Evolutionary conservation across 2,797 vertebrate genomes (phyloP).

Genomic region (Cetoscarus ocellatus): DNA sequence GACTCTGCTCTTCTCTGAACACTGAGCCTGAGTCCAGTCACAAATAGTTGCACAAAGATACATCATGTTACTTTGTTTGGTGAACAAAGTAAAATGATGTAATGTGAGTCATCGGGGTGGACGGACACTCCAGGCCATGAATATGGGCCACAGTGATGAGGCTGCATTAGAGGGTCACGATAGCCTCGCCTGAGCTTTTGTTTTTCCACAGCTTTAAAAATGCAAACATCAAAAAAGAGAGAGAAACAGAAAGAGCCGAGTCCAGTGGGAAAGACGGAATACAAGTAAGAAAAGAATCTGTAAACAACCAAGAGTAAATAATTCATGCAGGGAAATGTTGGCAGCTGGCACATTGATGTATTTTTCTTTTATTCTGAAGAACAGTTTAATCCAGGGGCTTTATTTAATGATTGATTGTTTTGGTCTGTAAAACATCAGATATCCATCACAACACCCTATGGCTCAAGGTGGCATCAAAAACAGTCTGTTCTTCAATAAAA

Average conservation of each 20-base stretch:
- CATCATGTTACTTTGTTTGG: not conserved
- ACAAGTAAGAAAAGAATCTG: not conserved
- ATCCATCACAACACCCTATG: not conserved
- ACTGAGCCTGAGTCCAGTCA: not conserved
- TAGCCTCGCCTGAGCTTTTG: slow-evolving; percentile 7
- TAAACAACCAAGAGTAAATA: not conserved
- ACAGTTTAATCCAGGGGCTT: not conserved
- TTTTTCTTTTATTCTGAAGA: not conserved
- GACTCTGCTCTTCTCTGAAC: not conserved
- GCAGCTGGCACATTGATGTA: not conserved
- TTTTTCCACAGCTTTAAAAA: not conserved
- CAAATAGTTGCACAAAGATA: slow-evolving; percentile 4
- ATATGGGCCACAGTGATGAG: slow-evolving; percentile 21
- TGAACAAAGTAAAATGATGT: slow-evolving; percentile 4
- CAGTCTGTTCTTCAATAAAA: not conserved
- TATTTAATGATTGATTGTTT: not conserved
- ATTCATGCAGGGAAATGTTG: slow-evolving; percentile 8
- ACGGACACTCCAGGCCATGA: slow-evolving; percentile 28
- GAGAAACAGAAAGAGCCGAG: not conserved
- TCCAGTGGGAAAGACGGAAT: not conserved
- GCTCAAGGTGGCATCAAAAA: not conserved
- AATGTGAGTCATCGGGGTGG: slow-evolving; percentile 15
- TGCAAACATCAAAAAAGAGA: not conserved
- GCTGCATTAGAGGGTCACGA: slow-evolving; percentile 35
- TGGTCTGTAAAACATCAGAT: not conserved